These are phyloP conservation scores for Ceratosolen fusciceps DNA, from an alignment of 1,140 invertebrate genomes.

Conservation along the genomic window DNA sequence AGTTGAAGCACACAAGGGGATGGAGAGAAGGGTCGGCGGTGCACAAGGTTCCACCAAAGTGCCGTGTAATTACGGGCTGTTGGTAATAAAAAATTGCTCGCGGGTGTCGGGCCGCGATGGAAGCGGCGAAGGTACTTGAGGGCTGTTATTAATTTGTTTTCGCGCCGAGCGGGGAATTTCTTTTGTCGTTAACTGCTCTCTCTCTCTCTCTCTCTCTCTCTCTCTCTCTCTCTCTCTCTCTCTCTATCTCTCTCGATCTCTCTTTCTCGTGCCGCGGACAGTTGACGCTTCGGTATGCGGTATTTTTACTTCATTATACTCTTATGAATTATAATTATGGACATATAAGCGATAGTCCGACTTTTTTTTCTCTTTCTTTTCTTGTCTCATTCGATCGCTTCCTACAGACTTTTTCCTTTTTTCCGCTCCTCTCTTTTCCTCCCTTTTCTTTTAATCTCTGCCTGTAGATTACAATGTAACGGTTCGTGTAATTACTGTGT, in stretches of 20 bases:
- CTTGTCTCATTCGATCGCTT: too few relatives aligned
- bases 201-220: too few relatives aligned
- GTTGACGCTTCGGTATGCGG: slow-evolving; percentile 16
- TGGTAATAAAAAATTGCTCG: slow-evolving; percentile 41
- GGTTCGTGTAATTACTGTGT: background rate
- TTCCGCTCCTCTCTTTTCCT: too few relatives aligned
- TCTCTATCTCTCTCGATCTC: too few relatives aligned
- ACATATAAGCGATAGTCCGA: too few relatives aligned
- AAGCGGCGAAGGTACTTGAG: slow-evolving; percentile 21
- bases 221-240: too few relatives aligned
- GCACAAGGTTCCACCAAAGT: slow-evolving; percentile 36
- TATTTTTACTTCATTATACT: slow-evolving; percentile 20
- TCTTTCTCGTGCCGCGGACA: slow-evolving; percentile 22
- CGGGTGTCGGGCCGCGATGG: slow-evolving; percentile 12
- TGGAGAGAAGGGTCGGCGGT: slow-evolving; percentile 13
- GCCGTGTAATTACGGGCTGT: slow-evolving; percentile 42
- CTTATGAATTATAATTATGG: slow-evolving; percentile 16
- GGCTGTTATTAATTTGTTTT: slow-evolving; percentile 45
- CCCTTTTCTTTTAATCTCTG: background rate
- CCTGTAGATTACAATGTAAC: background rate
- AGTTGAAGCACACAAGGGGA: too few relatives aligned
- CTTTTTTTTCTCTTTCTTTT: too few relatives aligned
- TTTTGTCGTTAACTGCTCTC: slow-evolving; percentile 29
- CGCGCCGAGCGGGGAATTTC: slow-evolving; percentile 17
- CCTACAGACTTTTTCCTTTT: too few relatives aligned